Evolutionary conservation across 2,113 vertebrate species (phyloP).

Genomic region (Cyprinus carpio): DNA sequence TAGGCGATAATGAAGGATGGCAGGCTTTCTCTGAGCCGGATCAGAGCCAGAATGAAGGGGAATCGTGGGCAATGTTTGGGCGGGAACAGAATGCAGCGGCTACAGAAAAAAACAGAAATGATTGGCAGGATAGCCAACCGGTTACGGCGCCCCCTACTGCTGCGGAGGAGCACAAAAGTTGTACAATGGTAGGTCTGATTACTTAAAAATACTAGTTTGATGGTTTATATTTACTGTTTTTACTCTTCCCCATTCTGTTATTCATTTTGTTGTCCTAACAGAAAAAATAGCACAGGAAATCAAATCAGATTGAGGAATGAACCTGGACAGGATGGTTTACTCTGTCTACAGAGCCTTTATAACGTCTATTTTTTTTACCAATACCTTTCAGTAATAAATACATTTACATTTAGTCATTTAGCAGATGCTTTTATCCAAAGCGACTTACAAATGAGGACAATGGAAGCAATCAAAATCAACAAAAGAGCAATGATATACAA

Average conservation of each 20-base stretch:
- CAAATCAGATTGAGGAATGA: constrained; percentile 46
- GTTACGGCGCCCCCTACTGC: constrained; percentile 56
- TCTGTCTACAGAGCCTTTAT: background rate
- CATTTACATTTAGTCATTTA: no score
- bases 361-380: background rate
- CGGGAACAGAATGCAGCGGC: constrained; percentile 67
- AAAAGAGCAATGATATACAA: no score
- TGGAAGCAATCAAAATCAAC: no score
- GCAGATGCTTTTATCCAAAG: no score
- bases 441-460: no score
- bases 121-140: constrained; percentile 77
- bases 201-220: background rate
- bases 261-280: background rate
- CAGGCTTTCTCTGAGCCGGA: constrained; percentile 81
- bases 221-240: background rate
- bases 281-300: background rate
- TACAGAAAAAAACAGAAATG: constrained; percentile 66
- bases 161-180: constrained; percentile 63
- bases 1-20: constrained; percentile 76
- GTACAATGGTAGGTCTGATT: constrained; percentile 60
- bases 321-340: constrained; percentile 26
- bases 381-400: background rate
- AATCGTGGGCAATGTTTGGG: constrained; percentile 88
- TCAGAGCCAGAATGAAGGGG: constrained; percentile 69
- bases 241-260: background rate